Evolutionary conservation across 2,888 invertebrate species (phyloP).

Genomic region (Polia nebulosa): DNA sequence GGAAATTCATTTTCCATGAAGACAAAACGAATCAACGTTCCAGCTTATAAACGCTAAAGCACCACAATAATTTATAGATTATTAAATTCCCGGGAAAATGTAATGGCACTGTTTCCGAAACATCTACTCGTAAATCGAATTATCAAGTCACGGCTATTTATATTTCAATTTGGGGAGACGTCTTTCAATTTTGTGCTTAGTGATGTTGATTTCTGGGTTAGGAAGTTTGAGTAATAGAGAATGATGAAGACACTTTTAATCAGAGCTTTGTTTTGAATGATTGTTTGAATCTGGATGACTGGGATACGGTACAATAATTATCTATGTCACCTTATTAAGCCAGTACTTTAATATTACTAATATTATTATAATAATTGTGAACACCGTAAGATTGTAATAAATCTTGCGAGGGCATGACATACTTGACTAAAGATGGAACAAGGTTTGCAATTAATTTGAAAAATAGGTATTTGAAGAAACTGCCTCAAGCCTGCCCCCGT

Average conservation of each 20-base stretch:
- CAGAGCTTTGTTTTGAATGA: constrained; percentile 1
- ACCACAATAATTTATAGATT: constrained; percentile 55
- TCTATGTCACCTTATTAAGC: no score
- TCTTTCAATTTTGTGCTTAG: constrained; percentile 29
- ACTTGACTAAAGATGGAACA: no score
- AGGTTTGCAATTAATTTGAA: no score
- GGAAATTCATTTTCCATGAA: constrained; percentile 52
- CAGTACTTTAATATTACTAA: no score
- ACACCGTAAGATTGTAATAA: no score
- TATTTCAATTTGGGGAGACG: constrained; percentile 36
- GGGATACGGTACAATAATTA: background rate
- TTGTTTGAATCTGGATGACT: background rate
- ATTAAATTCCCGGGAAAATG: constrained; percentile 32
- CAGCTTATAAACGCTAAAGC: constrained; percentile 34
- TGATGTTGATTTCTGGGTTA: constrained; percentile 9
- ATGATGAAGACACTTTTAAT: constrained; percentile 31
- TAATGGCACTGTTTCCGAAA: constrained; percentile 26
- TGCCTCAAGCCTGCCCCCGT: no score
- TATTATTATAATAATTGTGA: no score
- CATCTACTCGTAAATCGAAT: constrained; percentile 25
- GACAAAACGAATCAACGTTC: constrained; percentile 54
- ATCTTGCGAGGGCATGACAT: no score
- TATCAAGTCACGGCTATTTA: constrained; percentile 28
- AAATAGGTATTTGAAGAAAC: no score
- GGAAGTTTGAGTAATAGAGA: constrained; percentile 22